These are phyloP conservation scores for Lasioglossum villosulum DNA, from an alignment of 2,888 invertebrate genomes.

Conservation along the genomic window DNA sequence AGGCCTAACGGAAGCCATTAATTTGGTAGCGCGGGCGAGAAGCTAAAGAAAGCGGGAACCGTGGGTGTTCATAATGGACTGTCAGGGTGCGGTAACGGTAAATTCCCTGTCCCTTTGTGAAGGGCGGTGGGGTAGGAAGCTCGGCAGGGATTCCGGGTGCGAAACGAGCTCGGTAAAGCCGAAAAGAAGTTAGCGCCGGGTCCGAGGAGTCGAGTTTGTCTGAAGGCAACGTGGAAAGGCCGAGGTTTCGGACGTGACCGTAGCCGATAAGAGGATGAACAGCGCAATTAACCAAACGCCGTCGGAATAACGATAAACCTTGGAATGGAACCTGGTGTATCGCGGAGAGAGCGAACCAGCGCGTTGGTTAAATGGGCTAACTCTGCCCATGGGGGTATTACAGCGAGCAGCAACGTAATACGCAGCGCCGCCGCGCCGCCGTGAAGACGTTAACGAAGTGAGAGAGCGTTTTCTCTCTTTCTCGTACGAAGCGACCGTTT, in stretches of 20 bases:
- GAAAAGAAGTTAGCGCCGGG: not conserved
- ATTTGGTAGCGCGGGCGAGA: not conserved
- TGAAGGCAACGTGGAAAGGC: not conserved
- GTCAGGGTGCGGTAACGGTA: not conserved
- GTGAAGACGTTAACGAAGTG: too few relatives aligned
- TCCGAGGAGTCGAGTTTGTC: not conserved
- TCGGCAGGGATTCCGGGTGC: not conserved
- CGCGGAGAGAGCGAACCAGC: not conserved
- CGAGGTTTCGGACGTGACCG: slow-evolving; percentile 27
- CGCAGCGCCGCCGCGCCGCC: too few relatives aligned
- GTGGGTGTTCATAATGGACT: not conserved
- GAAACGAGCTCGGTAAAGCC: not conserved
- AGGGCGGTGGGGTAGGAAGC: not conserved
- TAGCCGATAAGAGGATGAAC: slow-evolving; percentile 29
- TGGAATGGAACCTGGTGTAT: not conserved
- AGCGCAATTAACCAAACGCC: slow-evolving; percentile 37
- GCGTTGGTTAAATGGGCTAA: not conserved
- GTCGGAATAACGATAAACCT: slow-evolving; percentile 29
- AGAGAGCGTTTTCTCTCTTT: not conserved
- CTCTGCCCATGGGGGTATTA: not conserved
- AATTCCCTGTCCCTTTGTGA: not conserved
- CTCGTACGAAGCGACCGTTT: not conserved
- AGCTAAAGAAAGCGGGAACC: not conserved
- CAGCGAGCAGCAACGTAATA: slow-evolving; percentile 23
- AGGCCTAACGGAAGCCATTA: not conserved